phyloP scores from a whole-genome alignment of 1,140 invertebrate genomes.

The Brachionus rotundiformis region DNA sequence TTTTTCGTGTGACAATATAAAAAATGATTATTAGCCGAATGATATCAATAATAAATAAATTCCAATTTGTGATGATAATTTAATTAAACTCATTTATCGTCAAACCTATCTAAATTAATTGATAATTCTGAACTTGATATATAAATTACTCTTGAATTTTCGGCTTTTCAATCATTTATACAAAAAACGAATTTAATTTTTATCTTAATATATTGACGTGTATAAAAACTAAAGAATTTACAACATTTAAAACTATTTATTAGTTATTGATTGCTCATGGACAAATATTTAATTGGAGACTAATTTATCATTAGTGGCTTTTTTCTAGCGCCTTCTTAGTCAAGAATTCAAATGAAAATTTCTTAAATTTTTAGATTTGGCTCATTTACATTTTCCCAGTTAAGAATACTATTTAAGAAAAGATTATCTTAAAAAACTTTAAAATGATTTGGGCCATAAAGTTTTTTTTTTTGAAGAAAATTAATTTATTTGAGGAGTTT shows the following conservation, averaged over 20 bases:
- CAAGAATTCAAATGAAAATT: no score
- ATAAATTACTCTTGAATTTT: not conserved
- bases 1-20: not conserved
- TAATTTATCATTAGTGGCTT: not conserved
- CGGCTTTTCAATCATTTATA: not conserved
- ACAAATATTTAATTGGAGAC: not conserved
- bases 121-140: not conserved
- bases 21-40: not conserved
- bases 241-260: constrained; percentile 19
- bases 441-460: no score
- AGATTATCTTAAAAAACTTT: no score
- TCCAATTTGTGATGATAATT: not conserved
- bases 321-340: not conserved
- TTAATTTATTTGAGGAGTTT: no score
- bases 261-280: constrained; percentile 10
- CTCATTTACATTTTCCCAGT: no score
- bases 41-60: not conserved
- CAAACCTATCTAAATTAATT: not conserved
- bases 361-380: no score
- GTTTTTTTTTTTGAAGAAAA: no score
- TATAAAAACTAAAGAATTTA: not conserved
- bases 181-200: not conserved
- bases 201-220: not conserved
- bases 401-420: no score
- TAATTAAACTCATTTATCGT: not conserved